Conservation (phyloP, 2,113 vertebrate species). For the Pituophis catenifer region DNA sequence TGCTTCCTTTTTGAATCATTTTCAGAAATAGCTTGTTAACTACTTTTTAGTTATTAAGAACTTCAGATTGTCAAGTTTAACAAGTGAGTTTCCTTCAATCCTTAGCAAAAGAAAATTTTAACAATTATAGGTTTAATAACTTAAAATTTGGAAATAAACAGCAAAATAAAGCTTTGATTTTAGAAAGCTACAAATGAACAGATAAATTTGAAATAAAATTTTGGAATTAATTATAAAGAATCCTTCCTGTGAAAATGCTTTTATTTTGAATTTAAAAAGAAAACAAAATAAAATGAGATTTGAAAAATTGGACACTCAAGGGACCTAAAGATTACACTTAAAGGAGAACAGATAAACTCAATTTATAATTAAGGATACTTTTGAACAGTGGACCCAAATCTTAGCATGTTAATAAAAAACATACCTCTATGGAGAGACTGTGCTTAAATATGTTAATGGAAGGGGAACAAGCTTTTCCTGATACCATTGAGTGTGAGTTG, state of each 20-base stretch:
- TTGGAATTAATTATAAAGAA: neutral
- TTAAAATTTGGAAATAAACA: neutral
- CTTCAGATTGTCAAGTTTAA: neutral
- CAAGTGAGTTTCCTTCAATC: neutral
- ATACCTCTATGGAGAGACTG: too few relatives aligned
- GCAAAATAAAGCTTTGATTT: neutral
- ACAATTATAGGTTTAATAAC: neutral
- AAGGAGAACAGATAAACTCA: too few relatives aligned
- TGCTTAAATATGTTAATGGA: too few relatives aligned
- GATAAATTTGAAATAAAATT: neutral
- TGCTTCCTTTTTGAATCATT: neutral
- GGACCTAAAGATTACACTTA: too few relatives aligned
- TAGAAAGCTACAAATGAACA: neutral
- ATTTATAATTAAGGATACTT: too few relatives aligned
- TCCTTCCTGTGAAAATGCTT: neutral
- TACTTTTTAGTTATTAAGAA: neutral
- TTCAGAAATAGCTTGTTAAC: neutral
- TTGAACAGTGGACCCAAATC: too few relatives aligned
- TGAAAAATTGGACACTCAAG: too few relatives aligned
- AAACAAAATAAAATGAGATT: too few relatives aligned
- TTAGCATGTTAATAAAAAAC: too few relatives aligned
- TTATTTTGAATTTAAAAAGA: neutral
- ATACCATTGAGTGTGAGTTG: too few relatives aligned
- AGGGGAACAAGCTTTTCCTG: too few relatives aligned
- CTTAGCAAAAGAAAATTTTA: neutral